Percentiles rank a stretch among this genome's conserved stretches.
These are phyloP conservation scores for Synergus gifuensis DNA, from an alignment of 2,888 invertebrate genomes.

Conservation along the genomic window DNA sequence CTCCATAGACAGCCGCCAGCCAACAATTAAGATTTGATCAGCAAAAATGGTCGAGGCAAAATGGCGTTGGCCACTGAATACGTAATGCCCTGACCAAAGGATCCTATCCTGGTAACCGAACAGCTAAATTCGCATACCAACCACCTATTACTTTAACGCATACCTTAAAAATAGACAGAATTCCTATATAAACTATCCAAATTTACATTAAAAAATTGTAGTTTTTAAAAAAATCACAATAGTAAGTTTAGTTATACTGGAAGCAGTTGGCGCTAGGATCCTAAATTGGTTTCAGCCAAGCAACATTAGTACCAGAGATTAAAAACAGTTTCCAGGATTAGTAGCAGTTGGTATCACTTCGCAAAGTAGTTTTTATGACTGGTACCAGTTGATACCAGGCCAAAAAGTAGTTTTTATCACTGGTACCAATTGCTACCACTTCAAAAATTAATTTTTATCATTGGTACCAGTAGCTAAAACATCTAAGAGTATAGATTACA, in stretches of 20 bases:
- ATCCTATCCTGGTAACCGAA: constrained; percentile 51
- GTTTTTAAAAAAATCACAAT: background rate
- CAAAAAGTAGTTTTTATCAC: background rate
- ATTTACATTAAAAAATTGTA: background rate
- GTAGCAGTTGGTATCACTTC: background rate
- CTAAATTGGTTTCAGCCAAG: background rate
- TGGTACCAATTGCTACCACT: background rate
- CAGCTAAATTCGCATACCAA: constrained; percentile 34
- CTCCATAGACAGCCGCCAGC: constrained; percentile 78
- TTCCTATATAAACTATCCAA: background rate
- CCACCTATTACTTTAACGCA: background rate
- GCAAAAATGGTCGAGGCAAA: constrained; percentile 78
- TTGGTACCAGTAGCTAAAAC: background rate
- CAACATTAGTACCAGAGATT: background rate
- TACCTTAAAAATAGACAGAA: background rate
- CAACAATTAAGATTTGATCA: constrained; percentile 78
- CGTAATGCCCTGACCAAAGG: constrained; percentile 68
- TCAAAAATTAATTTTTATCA: background rate
- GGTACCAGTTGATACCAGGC: background rate
- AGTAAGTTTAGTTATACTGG: background rate
- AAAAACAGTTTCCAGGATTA: background rate
- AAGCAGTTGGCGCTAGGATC: background rate
- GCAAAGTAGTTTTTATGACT: background rate
- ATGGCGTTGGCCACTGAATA: constrained; percentile 76
- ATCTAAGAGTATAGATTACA: background rate